Conservation (phyloP, 1,140 invertebrate species). For the Tetramorium parvispinum region DNA sequence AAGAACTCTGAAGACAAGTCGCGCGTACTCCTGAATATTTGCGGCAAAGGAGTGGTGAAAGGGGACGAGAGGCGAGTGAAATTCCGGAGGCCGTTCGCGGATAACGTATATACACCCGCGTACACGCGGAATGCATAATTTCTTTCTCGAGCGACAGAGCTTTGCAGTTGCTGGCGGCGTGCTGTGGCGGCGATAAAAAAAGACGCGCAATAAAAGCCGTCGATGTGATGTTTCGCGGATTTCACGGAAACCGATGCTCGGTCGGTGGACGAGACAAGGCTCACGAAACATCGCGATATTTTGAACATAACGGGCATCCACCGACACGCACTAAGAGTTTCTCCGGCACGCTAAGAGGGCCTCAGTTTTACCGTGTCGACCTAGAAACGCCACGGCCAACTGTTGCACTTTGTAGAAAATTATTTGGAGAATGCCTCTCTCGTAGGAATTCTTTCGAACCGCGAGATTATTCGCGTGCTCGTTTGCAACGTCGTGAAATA, state of each 20-base stretch:
- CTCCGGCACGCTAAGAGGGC: background rate
- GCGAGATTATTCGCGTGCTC: background rate
- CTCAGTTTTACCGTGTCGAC: constrained; percentile 41
- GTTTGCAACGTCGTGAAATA: background rate
- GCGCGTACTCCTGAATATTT: background rate
- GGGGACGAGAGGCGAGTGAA: constrained; percentile 30
- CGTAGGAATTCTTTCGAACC: background rate
- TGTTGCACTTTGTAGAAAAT: constrained; percentile 62
- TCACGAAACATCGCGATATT: constrained; percentile 22
- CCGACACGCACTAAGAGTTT: constrained; percentile 20
- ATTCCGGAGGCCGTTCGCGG: constrained; percentile 43
- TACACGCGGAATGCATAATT: constrained; percentile 65
- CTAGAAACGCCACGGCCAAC: constrained; percentile 57
- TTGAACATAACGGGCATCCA: constrained; percentile 20
- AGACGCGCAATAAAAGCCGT: constrained; percentile 5
- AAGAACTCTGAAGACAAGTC: background rate
- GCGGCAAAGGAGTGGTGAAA: constrained; percentile 29
- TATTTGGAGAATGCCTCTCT: constrained; percentile 43
- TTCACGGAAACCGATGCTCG: background rate
- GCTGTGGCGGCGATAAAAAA: constrained; percentile 28
- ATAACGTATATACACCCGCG: constrained; percentile 43
- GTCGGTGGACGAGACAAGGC: background rate
- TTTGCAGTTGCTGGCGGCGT: constrained; percentile 12
- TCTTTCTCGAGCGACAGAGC: constrained; percentile 32
- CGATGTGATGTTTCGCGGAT: constrained; percentile 21